These are phyloP conservation scores for Pomacea maculata DNA, from an alignment of 1,140 invertebrate species.

Conservation along the genomic window DNA sequence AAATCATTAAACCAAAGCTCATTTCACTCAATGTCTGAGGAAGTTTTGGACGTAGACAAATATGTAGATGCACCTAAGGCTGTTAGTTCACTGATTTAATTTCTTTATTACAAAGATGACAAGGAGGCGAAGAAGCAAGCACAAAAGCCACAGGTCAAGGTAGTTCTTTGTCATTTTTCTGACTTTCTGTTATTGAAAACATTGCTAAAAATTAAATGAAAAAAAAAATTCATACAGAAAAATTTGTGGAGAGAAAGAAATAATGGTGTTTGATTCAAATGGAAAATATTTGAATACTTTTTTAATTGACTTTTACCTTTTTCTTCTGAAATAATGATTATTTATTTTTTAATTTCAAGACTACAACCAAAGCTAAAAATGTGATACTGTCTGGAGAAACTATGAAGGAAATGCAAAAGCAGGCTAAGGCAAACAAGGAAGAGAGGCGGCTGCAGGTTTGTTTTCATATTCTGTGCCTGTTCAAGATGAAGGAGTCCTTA, in stretches of 20 bases:
- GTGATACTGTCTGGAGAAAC: constrained; percentile 58
- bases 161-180: neutral
- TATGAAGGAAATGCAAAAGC: constrained; percentile 62
- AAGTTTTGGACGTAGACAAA: no score
- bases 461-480: neutral
- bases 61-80: no score
- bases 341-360: constrained; percentile 24
- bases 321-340: neutral
- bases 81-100: no score
- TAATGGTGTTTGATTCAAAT: neutral
- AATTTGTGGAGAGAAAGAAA: no score
- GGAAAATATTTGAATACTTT: neutral
- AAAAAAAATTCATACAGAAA: no score
- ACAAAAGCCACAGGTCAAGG: constrained; percentile 39
- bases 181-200: no score
- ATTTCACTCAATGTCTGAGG: no score
- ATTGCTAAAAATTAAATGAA: no score
- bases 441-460: constrained; percentile 53
- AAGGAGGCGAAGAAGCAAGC: constrained; percentile 35
- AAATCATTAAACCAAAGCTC: no score
- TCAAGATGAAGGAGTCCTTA: neutral
- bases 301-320: neutral
- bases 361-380: constrained; percentile 59
- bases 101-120: constrained; percentile 29
- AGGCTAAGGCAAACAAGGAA: constrained; percentile 58